Percentiles rank a stretch among this genome's conserved stretches.
These are phyloP conservation scores for Torymus auratus DNA, from an alignment of 2,888 invertebrate genomes.

Conservation along the genomic window DNA sequence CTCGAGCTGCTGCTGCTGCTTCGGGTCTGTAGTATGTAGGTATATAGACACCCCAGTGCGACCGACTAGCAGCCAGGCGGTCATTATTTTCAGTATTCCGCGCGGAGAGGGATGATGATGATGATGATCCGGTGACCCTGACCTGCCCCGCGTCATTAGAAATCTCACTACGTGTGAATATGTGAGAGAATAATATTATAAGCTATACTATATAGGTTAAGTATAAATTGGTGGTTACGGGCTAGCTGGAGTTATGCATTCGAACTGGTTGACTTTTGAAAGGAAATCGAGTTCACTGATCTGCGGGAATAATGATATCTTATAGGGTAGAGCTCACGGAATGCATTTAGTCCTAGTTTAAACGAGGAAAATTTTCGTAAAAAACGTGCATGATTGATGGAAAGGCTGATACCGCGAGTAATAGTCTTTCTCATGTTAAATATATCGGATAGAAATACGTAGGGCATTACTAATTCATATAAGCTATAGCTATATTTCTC, in stretches of 20 bases:
- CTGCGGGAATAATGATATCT: constrained; percentile 1
- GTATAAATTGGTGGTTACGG: not conserved
- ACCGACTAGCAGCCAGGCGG: too few species aligned
- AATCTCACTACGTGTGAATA: not conserved
- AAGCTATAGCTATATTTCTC: not conserved
- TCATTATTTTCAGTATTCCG: too few species aligned
- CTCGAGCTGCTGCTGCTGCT: constrained; percentile 10
- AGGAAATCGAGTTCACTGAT: constrained; percentile 8
- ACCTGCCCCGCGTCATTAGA: not conserved
- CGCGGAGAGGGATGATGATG: not conserved
- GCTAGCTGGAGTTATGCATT: not conserved
- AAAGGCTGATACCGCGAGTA: not conserved
- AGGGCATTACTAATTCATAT: constrained; percentile 23
- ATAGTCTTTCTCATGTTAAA: not conserved
- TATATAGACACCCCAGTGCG: too few species aligned
- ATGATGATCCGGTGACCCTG: not conserved
- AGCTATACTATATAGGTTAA: too few species aligned
- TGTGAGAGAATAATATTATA: too few species aligned
- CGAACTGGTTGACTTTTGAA: not conserved
- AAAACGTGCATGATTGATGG: constrained; percentile 4
- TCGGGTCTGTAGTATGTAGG: not conserved
- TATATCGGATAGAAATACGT: not conserved
- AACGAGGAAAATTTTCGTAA: not conserved
- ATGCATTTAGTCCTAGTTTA: not conserved
- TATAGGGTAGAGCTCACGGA: not conserved